phyloP scores from a whole-genome alignment of 2,888 invertebrate species.

The Epirrhoe alternata region DNA sequence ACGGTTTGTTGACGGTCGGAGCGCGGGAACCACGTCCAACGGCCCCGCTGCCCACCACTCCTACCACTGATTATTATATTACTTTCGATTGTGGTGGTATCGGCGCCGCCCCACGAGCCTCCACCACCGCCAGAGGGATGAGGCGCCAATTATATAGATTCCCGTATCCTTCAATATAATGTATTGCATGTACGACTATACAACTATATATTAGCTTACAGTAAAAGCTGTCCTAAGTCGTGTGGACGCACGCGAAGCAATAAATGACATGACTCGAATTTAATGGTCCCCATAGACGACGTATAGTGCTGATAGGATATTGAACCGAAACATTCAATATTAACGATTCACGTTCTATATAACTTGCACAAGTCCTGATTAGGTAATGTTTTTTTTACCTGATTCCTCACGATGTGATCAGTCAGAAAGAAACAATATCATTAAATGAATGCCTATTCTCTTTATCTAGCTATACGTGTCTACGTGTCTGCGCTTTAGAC shows the following conservation, averaged over 20 bases:
- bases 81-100: conserved; percentile 77
- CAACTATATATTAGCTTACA: conserved; percentile 73
- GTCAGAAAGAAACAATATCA: background rate
- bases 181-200: conserved; percentile 64
- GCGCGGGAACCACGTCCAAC: conserved; percentile 77
- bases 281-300: conserved; percentile 58
- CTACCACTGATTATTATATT: conserved; percentile 77
- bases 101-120: conserved; percentile 59
- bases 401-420: background rate
- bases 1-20: conserved; percentile 82
- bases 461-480: background rate
- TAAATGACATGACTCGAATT: conserved; percentile 66
- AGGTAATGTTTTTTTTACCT: background rate
- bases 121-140: conserved; percentile 64
- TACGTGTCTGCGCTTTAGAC: background rate
- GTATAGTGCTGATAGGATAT: conserved; percentile 56
- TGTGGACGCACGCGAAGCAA: conserved; percentile 69
- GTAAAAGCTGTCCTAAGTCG: conserved; percentile 71
- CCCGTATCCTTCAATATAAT: conserved; percentile 66
- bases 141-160: conserved; percentile 75
- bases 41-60: conserved; percentile 55
- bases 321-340: conserved; percentile 53
- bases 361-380: background rate
- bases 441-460: background rate
- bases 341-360: conserved; percentile 37